Evolutionary conservation across 2,888 invertebrate genomes (phyloP), one percentile per base, ranked within the genome.

Genomic region (Leptopilina myrica): DNA sequence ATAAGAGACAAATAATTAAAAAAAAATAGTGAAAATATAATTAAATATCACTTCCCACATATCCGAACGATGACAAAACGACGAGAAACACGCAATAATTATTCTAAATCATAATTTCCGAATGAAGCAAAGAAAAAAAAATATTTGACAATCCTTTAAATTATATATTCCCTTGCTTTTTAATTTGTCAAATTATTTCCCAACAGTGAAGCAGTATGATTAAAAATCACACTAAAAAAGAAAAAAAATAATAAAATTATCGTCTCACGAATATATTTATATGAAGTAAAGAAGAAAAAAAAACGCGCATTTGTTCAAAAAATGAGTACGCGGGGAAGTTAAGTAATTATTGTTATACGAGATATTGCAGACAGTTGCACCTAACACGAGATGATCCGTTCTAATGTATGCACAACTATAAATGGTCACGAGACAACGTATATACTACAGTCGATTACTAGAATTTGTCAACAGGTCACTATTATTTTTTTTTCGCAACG

Each of bases 381-480:
- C 49, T 53, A 53, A 69, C 67, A 49, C 49, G 67, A 69, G 43
- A 69, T 49, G 67, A 69, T 73, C 53, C 53, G 73, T 56, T 73
- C 53, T 53, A 56, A 73, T 73, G 73, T 73, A 73, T 73, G 73
- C 33, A 49, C 56, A 73, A 26, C 33, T 56, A 73, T 73, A 73
- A 73, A 73, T 73, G 53, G 73, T 73, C 73, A 73, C 73, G 53
- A 73, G 73, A 73, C 73, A 73, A 73, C 73, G 26, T 66, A 26
- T 53, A 46, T 46, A 46, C 7, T 5, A 33, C 2, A 49, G 69
- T 20, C 49, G 73, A 73, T 73, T 73, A 73, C 73, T 73, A 49
- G 53, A 73, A 73, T 73, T 56, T 73, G 73, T 73, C 73, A 73
- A 73, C 73, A 73, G 73, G 56, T 73, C 53, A 73, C 73, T 73